A percentile compares a stretch with the other conserved stretches of the same genome.
Evolutionary conservation across 1,140 invertebrate species (phyloP).

Genomic region (Conus ventricosus): DNA sequence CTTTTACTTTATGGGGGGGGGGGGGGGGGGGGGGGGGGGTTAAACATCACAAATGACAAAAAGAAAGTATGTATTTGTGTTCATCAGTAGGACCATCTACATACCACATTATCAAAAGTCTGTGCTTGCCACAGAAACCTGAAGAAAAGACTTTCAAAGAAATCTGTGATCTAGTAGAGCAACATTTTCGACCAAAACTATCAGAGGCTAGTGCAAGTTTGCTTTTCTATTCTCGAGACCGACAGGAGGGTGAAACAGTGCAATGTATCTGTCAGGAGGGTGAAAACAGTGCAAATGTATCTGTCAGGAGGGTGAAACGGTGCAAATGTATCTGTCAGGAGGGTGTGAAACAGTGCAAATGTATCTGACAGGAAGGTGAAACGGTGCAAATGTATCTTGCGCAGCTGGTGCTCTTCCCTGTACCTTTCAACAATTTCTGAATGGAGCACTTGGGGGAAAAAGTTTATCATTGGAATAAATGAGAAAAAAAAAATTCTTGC

Average conservation of each 20-base stretch:
- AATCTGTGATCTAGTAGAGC: not conserved
- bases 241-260: not conserved
- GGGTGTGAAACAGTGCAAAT: not conserved
- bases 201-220: conserved; percentile 12
- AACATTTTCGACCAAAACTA: conserved; percentile 1
- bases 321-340: too few relatives aligned
- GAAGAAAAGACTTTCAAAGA: conserved; percentile 20
- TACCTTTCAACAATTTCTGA: not conserved
- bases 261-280: too few relatives aligned
- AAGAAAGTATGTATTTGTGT: too few relatives aligned
- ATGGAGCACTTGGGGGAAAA: not conserved
- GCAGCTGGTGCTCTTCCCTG: not conserved
- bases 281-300: conserved; percentile 7
- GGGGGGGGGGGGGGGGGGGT: too few relatives aligned
- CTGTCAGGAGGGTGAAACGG: not conserved
- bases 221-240: conserved; percentile 1
- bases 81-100: too few relatives aligned
- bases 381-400: conserved; percentile 12
- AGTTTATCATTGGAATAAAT: conserved; percentile 18
- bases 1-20: too few relatives aligned
- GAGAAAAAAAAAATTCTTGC: not conserved
- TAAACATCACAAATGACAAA: too few relatives aligned
- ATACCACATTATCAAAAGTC: too few relatives aligned
- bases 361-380: too few relatives aligned
- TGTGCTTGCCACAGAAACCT: not conserved